Evolutionary conservation across 2,888 invertebrate genomes (phyloP), one percentile per base, ranked within the genome.

Genomic region (Phengaris alcon): DNA sequence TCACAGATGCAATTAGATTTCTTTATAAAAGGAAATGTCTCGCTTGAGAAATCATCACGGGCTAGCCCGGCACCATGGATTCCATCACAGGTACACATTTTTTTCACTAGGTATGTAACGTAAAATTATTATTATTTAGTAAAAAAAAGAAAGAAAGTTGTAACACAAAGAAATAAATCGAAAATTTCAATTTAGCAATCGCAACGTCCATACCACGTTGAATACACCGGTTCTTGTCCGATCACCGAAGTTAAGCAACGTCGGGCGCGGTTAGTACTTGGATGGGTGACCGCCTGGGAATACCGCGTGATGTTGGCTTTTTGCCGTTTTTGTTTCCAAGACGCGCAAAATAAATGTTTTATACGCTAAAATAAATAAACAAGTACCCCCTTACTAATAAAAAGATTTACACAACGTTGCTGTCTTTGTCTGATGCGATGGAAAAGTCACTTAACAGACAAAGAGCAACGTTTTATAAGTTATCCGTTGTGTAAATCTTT

Each of bases 21-120:
- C 91, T 98, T 98, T 86, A 97, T 98, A 80, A 98, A 98, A 83
- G 98, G 97, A 68, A 96, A 96, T 80, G 95, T 97, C 0, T 94
- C 96, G 0, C 88, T 98, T 78, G 97, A 97, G 84, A 97, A 97
- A 87, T 94, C 96, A 0, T 83, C 94, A 13, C 89, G 94, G 22
- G 86, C 90, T 13, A 95, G 95, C 84, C 97, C 98, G 0, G 95
- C 95, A 0, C 81, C 90, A 2, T 98, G 98, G 97, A 88, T 98
- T 73, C 91, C 96, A 0, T 83, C 94, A 0, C 94, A 94, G 86
- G 94, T 93, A 77, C 3, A 2, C 35, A 59, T 54, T 9, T 12
- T 52, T 52, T 12, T 52, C 1, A 12, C 52, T 10, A 9, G 35
- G 35, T 35, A 10, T 52, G 12, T 52, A 52, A 52, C 7, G 4